A percentile compares a stretch with the other conserved stretches of the same genome.
These are phyloP conservation scores for Burhinus bistriatus DNA, from an alignment of 2,113 vertebrate species.

Conservation along the genomic window DNA sequence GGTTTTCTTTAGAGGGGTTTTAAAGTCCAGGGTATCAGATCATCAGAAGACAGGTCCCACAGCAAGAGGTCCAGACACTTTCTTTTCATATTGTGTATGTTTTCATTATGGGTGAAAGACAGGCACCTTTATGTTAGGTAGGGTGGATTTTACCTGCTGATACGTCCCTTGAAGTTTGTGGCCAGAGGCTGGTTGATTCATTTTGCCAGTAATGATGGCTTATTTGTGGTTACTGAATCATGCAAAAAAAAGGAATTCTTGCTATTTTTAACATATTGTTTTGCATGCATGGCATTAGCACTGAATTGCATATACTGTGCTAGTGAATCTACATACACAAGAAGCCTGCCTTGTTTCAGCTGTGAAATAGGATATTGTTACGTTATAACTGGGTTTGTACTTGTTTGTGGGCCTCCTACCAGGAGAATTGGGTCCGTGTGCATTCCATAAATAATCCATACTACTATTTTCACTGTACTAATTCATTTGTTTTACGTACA, in stretches of 20 bases:
- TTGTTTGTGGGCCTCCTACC: not conserved
- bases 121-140: not conserved
- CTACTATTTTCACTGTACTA: not conserved
- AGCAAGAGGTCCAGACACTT: not conserved
- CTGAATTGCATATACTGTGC: not conserved
- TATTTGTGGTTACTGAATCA: conserved; percentile 48
- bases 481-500: not conserved
- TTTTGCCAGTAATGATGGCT: conserved; percentile 24
- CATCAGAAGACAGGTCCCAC: not conserved
- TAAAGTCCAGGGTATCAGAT: not conserved
- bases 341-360: not conserved
- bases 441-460: not conserved
- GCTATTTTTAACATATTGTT: conserved; percentile 42
- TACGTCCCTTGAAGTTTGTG: not conserved
- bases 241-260: not conserved
- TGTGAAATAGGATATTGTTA: not conserved
- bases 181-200: conserved; percentile 34
- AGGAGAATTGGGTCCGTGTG: not conserved
- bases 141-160: conserved; percentile 16
- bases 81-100: not conserved
- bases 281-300: not conserved
- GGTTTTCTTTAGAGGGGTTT: not conserved
- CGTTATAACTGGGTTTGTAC: not conserved
- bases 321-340: not conserved
- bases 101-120: conserved; percentile 3